phyloP scores from a whole-genome alignment of 1,140 invertebrate genomes.

The Zaprionus ornatus region DNA sequence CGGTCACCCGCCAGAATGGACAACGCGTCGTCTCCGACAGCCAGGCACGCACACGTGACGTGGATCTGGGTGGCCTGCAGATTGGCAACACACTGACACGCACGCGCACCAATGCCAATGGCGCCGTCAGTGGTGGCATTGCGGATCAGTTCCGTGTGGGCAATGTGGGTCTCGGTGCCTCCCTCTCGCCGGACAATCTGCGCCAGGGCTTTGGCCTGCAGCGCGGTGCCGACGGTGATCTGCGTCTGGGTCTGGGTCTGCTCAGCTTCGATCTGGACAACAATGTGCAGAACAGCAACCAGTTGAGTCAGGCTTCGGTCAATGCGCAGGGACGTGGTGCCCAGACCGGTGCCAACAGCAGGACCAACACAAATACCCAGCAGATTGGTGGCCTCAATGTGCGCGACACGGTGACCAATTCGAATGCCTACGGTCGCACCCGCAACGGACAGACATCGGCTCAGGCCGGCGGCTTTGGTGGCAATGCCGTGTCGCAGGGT shows the following conservation, averaged over 20 bases:
- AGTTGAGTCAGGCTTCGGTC: conserved; percentile 62
- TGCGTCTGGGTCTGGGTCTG: conserved; percentile 61
- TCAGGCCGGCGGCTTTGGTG: conserved; percentile 57
- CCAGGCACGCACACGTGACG: conserved; percentile 58
- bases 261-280: conserved; percentile 67
- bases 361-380: conserved; percentile 52
- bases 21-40: conserved; percentile 62
- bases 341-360: conserved; percentile 53
- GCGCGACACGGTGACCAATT: conserved; percentile 60
- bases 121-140: conserved; percentile 57
- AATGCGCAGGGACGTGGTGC: conserved; percentile 67
- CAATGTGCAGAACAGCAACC: conserved; percentile 51
- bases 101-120: conserved; percentile 65
- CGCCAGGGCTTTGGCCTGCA: conserved; percentile 69
- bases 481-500: conserved; percentile 55
- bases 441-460: conserved; percentile 69
- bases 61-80: conserved; percentile 67
- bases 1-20: conserved; percentile 69
- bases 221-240: conserved; percentile 62
- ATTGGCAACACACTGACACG: conserved; percentile 74
- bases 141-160: conserved; percentile 71
- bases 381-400: conserved; percentile 62
- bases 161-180: conserved; percentile 62
- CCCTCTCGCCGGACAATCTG: conserved; percentile 66
- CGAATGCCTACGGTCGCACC: conserved; percentile 66